A percentile compares a stretch with the other conserved stretches of the same genome.
Evolutionary conservation across 2,888 invertebrate genomes (phyloP).

Genomic region (Caenorhabditis sp.): DNA sequence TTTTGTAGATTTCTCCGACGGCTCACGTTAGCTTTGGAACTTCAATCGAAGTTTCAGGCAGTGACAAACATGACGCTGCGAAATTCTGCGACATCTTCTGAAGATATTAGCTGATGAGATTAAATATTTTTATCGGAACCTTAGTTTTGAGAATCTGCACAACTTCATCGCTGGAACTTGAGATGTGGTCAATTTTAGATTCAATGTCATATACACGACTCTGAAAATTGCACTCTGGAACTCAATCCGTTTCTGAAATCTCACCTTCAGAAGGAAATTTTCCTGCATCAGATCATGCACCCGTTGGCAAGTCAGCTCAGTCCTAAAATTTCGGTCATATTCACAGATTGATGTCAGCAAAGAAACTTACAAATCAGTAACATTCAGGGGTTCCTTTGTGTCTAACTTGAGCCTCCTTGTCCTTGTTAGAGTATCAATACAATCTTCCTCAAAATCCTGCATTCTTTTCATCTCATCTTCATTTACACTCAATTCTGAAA

Average conservation of each 20-base stretch:
- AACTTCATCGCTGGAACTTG: constrained; percentile 57
- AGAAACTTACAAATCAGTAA: constrained; percentile 42
- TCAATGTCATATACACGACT: constrained; percentile 70
- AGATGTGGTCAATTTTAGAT: constrained; percentile 64
- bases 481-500: constrained; percentile 90
- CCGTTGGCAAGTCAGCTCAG: constrained; percentile 69
- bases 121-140: neutral
- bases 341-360: neutral
- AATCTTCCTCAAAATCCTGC: constrained; percentile 98
- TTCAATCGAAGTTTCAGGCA: constrained; percentile 61
- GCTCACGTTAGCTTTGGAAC: constrained; percentile 44
- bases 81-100: constrained; percentile 51
- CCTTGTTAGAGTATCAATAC: constrained; percentile 93
- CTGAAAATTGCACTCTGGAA: constrained; percentile 7
- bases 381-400: constrained; percentile 50
- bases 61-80: constrained; percentile 51
- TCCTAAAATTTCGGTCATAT: constrained; percentile 52
- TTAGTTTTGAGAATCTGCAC: constrained; percentile 53
- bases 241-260: neutral
- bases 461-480: constrained; percentile 94
- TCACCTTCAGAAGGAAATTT: constrained; percentile 68
- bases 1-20: neutral
- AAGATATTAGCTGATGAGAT: constrained; percentile 4
- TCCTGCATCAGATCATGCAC: constrained; percentile 74
- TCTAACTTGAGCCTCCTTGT: constrained; percentile 85